These are phyloP conservation scores for Dasypus novemcinctus DNA, from an alignment of 2,113 vertebrate genomes.

Conservation along the genomic window DNA sequence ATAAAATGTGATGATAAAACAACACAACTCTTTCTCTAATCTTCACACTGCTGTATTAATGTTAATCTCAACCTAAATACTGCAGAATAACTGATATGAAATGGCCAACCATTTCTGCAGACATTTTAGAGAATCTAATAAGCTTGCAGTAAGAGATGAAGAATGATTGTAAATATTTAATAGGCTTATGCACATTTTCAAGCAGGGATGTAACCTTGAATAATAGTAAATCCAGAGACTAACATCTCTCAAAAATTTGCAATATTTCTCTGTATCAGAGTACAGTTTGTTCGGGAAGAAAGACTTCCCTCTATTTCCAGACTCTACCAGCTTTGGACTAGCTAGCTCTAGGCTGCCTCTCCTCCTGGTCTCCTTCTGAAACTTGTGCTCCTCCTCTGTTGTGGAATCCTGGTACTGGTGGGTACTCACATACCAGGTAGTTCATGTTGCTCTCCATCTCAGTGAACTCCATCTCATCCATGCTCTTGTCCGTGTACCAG, in stretches of 20 bases:
- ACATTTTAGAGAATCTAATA: not conserved
- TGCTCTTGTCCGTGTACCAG: too few species aligned
- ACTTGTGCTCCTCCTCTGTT: too few species aligned
- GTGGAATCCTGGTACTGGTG: too few species aligned
- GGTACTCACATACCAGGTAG: too few species aligned
- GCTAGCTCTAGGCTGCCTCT: too few species aligned
- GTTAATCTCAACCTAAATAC: not conserved
- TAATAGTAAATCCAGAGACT: not conserved
- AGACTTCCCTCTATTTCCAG: too few species aligned
- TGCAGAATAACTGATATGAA: constrained; percentile 3
- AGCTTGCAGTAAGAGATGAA: not conserved
- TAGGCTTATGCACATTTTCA: not conserved
- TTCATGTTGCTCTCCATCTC: too few species aligned
- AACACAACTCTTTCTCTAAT: constrained; percentile 21
- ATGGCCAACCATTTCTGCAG: not conserved
- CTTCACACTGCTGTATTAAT: not conserved
- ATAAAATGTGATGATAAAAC: constrained; percentile 26
- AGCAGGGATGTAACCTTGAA: not conserved
- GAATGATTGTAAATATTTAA: not conserved
- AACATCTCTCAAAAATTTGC: not conserved
- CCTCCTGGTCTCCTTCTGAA: too few species aligned
- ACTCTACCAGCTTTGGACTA: too few species aligned
- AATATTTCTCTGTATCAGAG: not conserved
- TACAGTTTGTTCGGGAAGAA: too few species aligned
- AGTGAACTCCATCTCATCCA: too few species aligned